Percentiles rank a stretch among this genome's conserved stretches.
Evolutionary conservation across 2,888 invertebrate species (phyloP).

Genomic region (Polymixis lichenea): DNA sequence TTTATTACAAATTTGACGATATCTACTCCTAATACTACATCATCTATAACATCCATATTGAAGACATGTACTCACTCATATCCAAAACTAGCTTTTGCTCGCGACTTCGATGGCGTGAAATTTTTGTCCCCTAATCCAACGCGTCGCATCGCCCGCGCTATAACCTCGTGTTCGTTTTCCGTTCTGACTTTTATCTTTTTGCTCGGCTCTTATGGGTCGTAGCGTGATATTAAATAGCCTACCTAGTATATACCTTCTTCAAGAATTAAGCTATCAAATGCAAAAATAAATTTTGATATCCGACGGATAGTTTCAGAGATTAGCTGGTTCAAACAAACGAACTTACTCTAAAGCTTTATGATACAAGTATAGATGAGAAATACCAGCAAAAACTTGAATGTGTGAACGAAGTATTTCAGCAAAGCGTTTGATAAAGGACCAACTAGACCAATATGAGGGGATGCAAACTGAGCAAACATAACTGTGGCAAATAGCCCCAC

Average conservation of each 20-base stretch:
- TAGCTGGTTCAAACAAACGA: neutral
- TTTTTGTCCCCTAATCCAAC: neutral
- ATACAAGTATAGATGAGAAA: neutral
- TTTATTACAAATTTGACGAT: neutral
- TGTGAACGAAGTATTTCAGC: conserved; percentile 17
- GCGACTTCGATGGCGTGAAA: neutral
- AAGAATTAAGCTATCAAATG: neutral
- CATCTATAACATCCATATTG: neutral
- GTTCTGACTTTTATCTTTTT: neutral
- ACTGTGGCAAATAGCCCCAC: conserved; percentile 51
- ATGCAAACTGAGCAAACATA: conserved; percentile 59
- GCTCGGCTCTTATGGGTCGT: too few species aligned
- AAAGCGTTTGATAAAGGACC: conserved; percentile 29
- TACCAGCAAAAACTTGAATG: conserved; percentile 4
- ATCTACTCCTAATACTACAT: neutral
- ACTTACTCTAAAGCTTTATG: neutral
- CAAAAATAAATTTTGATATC: neutral
- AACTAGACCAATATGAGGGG: conserved; percentile 28
- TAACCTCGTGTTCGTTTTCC: too few species aligned
- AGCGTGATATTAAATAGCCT: neutral
- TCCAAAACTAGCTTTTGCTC: neutral
- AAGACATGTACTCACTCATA: neutral
- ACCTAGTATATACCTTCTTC: neutral
- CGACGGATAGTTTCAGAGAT: neutral
- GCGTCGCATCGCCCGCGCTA: too few species aligned